A percentile compares a stretch with the other conserved stretches of the same genome.
Conservation (phyloP, 2,113 vertebrate species). For the Chaetura pelagica region DNA sequence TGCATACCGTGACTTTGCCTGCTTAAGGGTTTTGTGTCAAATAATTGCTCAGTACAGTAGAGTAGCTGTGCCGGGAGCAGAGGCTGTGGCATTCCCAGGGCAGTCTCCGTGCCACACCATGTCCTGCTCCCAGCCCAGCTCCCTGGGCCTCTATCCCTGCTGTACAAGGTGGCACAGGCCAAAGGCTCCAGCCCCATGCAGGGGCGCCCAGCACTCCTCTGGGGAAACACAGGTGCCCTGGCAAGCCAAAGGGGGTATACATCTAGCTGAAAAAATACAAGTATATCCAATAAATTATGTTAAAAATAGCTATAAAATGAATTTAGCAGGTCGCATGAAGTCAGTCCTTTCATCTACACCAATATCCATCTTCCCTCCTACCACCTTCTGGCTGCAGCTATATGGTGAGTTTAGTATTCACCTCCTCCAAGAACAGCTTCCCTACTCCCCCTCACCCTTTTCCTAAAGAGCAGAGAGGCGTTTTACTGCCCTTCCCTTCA, state of each 20-base stretch:
- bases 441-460: background rate
- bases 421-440: background rate
- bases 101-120: background rate
- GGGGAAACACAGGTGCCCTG: background rate
- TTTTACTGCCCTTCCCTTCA: background rate
- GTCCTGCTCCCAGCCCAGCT: background rate
- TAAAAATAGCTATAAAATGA: background rate
- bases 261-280: background rate
- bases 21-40: background rate
- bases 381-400: background rate
- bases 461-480: background rate
- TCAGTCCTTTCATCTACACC: background rate
- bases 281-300: background rate
- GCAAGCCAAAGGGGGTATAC: background rate
- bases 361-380: background rate
- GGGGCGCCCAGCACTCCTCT: accelerated
- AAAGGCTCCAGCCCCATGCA: accelerated
- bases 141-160: accelerated
- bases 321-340: background rate
- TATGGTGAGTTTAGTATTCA: background rate
- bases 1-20: accelerated
- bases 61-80: accelerated
- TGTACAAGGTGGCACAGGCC: accelerated
- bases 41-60: accelerated
- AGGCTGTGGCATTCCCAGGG: background rate